A percentile compares a stretch with the other conserved stretches of the same genome.
Conservation (phyloP, 2,113 vertebrate species). For the Colius striatus region DNA sequence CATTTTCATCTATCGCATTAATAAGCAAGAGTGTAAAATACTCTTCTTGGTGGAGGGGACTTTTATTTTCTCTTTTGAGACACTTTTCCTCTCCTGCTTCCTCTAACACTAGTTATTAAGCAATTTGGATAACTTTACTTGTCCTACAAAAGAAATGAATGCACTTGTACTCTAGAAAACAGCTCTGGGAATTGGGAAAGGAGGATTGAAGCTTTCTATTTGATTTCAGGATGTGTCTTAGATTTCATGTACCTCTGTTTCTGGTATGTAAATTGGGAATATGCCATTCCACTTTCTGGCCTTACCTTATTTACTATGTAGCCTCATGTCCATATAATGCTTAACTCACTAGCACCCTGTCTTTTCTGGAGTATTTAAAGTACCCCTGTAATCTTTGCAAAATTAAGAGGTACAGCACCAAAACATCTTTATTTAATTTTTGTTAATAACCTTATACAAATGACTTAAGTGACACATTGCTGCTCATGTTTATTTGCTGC, state of each 20-base stretch:
- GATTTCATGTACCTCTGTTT: background rate
- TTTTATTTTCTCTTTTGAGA: background rate
- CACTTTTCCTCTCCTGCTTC: background rate
- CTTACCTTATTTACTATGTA: background rate
- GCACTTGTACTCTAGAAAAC: background rate
- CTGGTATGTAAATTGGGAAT: background rate
- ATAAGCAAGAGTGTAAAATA: background rate
- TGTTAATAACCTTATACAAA: background rate
- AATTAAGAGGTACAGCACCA: background rate
- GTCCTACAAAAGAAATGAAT: background rate
- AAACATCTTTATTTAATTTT: background rate
- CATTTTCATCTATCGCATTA: background rate
- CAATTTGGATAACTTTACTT: background rate
- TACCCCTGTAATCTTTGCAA: background rate
- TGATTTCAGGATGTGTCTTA: background rate
- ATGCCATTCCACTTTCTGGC: background rate
- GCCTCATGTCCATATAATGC: background rate
- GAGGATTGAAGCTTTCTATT: background rate
- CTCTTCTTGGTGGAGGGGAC: background rate
- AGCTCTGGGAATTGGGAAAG: background rate
- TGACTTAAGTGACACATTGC: background rate
- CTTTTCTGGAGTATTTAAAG: background rate
- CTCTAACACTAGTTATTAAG: background rate
- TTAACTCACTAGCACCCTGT: background rate
- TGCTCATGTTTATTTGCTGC: too few relatives aligned